Percentiles rank a stretch among this genome's conserved stretches.
phyloP scores from a whole-genome alignment of 2,888 invertebrate genomes.

The Tillus elongatus region DNA sequence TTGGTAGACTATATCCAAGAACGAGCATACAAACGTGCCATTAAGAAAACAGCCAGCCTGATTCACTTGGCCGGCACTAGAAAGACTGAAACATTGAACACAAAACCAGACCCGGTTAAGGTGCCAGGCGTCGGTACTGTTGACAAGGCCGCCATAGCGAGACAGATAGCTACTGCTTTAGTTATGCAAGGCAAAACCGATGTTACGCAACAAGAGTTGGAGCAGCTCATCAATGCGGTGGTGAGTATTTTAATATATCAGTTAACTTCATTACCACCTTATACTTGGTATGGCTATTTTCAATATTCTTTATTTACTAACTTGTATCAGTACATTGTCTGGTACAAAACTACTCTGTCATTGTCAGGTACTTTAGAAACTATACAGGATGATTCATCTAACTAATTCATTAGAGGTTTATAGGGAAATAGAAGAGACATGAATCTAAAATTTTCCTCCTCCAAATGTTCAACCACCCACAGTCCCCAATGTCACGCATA shows the following conservation, averaged over 20 bases:
- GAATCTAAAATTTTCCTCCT: too few species aligned
- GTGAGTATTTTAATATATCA: constrained; percentile 43
- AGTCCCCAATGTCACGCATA: too few species aligned
- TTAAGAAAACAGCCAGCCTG: constrained; percentile 66
- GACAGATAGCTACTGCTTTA: constrained; percentile 71
- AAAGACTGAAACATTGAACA: constrained; percentile 38
- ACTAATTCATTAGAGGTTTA: too few species aligned
- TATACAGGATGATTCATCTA: too few species aligned
- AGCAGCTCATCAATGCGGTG: constrained; percentile 70
- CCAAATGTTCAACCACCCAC: too few species aligned
- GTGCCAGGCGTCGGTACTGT: constrained; percentile 64
- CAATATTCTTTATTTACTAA: too few species aligned
- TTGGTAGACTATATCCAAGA: constrained; percentile 52
- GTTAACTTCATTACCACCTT: too few species aligned
- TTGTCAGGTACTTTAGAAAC: too few species aligned
- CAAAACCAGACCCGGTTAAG: constrained; percentile 44
- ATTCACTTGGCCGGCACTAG: constrained; percentile 55
- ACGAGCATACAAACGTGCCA: constrained; percentile 62
- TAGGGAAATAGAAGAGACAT: too few species aligned
- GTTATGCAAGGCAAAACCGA: constrained; percentile 73
- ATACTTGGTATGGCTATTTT: too few species aligned
- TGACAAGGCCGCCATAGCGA: constrained; percentile 70
- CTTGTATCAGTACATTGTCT: too few species aligned
- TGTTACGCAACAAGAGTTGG: constrained; percentile 68
- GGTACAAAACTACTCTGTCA: too few species aligned